Conservation (phyloP, 2,113 vertebrate genomes). For the Cyrtonyx montezumae region DNA sequence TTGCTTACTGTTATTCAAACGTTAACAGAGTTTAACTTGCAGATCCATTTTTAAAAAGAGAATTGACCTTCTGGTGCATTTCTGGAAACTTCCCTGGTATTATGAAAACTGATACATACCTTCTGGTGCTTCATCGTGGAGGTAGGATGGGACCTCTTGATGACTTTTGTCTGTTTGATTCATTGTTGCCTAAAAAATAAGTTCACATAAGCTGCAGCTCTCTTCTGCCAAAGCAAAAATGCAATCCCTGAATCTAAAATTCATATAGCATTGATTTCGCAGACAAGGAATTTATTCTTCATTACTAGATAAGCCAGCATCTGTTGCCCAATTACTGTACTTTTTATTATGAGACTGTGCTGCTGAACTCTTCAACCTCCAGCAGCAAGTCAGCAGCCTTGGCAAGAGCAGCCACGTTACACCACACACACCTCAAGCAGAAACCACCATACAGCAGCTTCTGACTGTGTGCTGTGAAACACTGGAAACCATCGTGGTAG, state of each 20-base stretch:
- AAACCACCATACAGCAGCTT: not conserved
- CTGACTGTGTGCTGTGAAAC: not conserved
- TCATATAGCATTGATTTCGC: not conserved
- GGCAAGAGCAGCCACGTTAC: not conserved
- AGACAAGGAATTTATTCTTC: not conserved
- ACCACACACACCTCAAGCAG: not conserved
- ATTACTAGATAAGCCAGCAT: not conserved
- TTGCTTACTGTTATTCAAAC: not conserved
- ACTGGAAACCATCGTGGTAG: too few species aligned
- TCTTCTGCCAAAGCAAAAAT: not conserved
- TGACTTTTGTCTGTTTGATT: slow-evolving; percentile 87
- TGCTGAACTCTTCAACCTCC: not conserved
- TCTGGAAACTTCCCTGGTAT: not conserved
- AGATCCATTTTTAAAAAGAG: not conserved
- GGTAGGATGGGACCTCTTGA: slow-evolving; percentile 85
- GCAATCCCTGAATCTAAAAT: not conserved
- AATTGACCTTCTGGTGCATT: not conserved
- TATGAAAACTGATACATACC: slow-evolving; percentile 73
- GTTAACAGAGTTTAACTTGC: not conserved
- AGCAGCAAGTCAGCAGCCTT: not conserved
- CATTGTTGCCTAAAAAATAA: slow-evolving; percentile 83
- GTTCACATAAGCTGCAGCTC: not conserved
- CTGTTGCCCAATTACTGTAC: not conserved
- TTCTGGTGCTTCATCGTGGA: slow-evolving; percentile 85
- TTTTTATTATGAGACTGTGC: not conserved